phyloP scores from a whole-genome alignment of 35 echinoderm and acorn worm genomes.

The Ptychodera flava region DNA sequence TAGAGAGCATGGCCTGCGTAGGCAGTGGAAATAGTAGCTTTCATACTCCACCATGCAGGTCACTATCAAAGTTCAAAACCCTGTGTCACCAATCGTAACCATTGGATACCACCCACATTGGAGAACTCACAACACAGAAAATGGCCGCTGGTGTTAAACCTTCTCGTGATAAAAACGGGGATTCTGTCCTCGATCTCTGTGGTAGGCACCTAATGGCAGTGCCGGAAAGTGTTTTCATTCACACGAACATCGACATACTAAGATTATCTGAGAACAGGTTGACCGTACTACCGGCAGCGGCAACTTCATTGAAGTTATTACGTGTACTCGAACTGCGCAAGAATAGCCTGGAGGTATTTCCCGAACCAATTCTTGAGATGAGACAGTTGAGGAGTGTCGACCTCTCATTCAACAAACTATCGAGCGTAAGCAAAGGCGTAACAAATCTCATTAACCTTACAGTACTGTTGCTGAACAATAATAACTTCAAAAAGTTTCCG shows the following conservation, averaged over 20 bases:
- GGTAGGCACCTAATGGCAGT: background rate
- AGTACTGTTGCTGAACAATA: background rate
- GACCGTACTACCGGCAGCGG: background rate
- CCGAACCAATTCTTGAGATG: background rate
- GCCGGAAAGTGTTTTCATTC: background rate
- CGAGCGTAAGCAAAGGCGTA: background rate
- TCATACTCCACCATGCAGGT: no score
- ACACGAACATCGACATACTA: background rate
- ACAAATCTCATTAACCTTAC: background rate
- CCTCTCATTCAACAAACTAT: background rate
- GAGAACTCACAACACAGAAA: background rate
- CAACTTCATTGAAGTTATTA: background rate
- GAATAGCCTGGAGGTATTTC: background rate
- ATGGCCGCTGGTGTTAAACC: background rate
- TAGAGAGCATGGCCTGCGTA: no score
- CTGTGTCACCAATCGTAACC: background rate
- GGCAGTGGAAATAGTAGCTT: no score
- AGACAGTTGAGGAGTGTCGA: background rate
- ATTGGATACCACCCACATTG: background rate
- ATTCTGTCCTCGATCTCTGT: background rate
- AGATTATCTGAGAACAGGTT: background rate
- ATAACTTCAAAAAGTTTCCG: background rate
- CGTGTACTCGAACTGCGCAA: background rate
- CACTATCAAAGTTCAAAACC: no score
- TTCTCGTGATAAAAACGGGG: background rate